Evolutionary conservation across 2,797 vertebrate species (phyloP), one percentile per base, ranked within the genome.

Genomic region (Lithobates pipiens): DNA sequence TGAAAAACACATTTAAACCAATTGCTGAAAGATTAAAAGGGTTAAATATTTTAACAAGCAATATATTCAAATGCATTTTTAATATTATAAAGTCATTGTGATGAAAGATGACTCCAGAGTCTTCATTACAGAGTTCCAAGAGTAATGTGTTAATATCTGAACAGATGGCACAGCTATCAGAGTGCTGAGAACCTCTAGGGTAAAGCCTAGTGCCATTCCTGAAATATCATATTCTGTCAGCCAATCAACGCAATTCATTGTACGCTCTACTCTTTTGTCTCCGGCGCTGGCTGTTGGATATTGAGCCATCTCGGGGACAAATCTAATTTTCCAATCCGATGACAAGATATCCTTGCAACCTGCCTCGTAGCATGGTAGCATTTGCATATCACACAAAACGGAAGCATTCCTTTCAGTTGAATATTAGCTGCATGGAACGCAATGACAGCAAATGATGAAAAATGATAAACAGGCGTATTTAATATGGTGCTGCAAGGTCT

Each of bases 21-120:
- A 94, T 94, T 91, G 92, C 88, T 93, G 91, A 90, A 91, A 92
- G 92, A 91, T 77, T 91, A 94, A 92, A 93, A 94, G 92, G 92
- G 93, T 94, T 95, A 95, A 95, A 95, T 94, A 94, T 94, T 95
- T 95, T 93, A 95, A 93, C 91, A 94, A 94, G 91, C 92, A 92
- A 93, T 93, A 93, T 94, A 93, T 93, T 93, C 92, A 94, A 94
- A 95, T 95, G 92, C 91, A 95, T 94, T 94, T 95, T 95, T 95
- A 94, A 95, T 94, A 92, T 89, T 0, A 29, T 90, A 89, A 93
- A 95, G 93, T 94, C 92, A 93, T 94, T 94, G 91, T 93, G 91
- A 93, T 94, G 92, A 95, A 94, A 92, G 93, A 94, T 94, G 92
- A 92, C 93, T 94, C 92, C 91, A 91, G 93, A 94, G 93, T 92